phyloP scores from a whole-genome alignment of 2,888 invertebrate genomes.

The Lithophane ornitopus region DNA sequence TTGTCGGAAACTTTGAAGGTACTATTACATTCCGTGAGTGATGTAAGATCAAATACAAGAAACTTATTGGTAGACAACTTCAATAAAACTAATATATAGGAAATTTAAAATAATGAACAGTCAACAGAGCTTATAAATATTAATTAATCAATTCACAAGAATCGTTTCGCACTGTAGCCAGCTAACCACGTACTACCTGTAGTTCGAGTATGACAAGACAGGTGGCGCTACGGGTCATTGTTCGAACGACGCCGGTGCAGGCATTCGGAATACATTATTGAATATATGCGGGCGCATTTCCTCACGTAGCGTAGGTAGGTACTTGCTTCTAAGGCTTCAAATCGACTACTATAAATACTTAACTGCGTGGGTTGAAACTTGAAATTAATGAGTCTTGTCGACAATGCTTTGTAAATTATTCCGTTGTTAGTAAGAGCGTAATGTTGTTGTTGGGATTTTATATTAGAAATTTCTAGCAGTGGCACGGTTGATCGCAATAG shows the following conservation, averaged over 20 bases:
- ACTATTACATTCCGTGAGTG: not conserved
- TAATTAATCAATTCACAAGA: slow-evolving; percentile 33
- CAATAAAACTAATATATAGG: not conserved
- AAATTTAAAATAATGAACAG: not conserved
- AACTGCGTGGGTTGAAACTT: slow-evolving; percentile 37
- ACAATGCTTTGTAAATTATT: slow-evolving; percentile 33
- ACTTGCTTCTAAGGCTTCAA: slow-evolving; percentile 43
- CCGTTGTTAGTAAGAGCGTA: not conserved
- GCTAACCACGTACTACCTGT: slow-evolving; percentile 41
- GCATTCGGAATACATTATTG: slow-evolving; percentile 58
- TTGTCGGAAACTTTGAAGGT: not conserved
- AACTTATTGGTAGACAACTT: not conserved
- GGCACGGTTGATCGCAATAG: not conserved
- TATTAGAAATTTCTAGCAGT: not conserved
- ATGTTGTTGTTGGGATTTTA: slow-evolving; percentile 1
- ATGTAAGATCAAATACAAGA: not conserved
- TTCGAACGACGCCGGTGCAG: slow-evolving; percentile 44
- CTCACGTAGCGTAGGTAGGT: slow-evolving; percentile 59
- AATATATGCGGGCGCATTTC: slow-evolving; percentile 63
- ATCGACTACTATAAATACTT: slow-evolving; percentile 50
- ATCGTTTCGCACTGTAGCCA: slow-evolving; percentile 33
- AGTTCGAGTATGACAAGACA: slow-evolving; percentile 57
- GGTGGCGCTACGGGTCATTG: slow-evolving; percentile 66
- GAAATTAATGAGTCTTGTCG: slow-evolving; percentile 30
- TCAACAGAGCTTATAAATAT: not conserved